These are phyloP conservation scores for Philotrypesis tridentata DNA, from an alignment of 1,140 invertebrate genomes.

Conservation along the genomic window DNA sequence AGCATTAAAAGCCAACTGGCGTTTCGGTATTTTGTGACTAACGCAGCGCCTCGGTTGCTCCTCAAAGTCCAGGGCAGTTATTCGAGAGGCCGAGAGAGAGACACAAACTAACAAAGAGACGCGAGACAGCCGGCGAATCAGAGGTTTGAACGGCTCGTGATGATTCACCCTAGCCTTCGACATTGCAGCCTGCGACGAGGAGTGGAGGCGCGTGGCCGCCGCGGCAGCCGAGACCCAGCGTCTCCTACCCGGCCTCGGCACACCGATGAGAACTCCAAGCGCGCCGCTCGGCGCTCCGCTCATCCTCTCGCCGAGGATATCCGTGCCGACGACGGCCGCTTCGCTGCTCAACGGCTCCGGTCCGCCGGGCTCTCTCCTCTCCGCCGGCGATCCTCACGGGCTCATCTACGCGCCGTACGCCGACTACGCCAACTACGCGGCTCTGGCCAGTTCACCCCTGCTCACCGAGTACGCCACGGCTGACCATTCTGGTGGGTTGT, in stretches of 20 bases:
- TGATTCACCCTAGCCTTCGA: conserved; percentile 63
- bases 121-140: background rate
- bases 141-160: conserved; percentile 44
- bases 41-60: no score
- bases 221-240: conserved; percentile 84
- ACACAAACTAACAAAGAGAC: conserved; percentile 33
- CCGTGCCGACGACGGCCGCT: conserved; percentile 84
- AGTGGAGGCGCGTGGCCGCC: conserved; percentile 84
- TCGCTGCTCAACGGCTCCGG: conserved; percentile 82
- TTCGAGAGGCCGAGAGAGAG: no score
- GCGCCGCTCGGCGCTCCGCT: conserved; percentile 87
- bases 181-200: conserved; percentile 82
- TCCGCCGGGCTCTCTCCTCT: conserved; percentile 77
- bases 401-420: conserved; percentile 85
- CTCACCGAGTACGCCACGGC: conserved; percentile 88
- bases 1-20: no score
- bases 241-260: conserved; percentile 79
- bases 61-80: no score
- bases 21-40: no score
- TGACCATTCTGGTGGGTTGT: conserved; percentile 96
- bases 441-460: conserved; percentile 86
- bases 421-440: conserved; percentile 92
- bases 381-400: conserved; percentile 77
- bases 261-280: conserved; percentile 79
- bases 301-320: conserved; percentile 90